These are phyloP conservation scores for Psix sp. DNA, from an alignment of 1,140 invertebrate species.

Conservation along the genomic window DNA sequence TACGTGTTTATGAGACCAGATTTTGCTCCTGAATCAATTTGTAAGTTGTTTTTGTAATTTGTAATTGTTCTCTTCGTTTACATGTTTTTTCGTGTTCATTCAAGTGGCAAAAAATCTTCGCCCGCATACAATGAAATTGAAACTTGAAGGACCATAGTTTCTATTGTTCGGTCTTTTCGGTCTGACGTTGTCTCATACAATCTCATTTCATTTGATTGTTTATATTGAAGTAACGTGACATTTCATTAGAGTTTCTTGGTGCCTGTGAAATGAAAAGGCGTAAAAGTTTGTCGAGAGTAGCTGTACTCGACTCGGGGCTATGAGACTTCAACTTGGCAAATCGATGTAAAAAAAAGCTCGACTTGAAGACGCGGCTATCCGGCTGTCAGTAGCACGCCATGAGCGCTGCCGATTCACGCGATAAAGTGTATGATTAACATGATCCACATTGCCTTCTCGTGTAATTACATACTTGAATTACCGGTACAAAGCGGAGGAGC, in stretches of 20 bases:
- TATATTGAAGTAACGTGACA: no score
- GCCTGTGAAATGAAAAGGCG: no score
- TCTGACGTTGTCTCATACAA: no score
- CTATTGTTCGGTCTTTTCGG: no score
- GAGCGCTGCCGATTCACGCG: conserved; percentile 51
- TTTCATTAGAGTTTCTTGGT: no score
- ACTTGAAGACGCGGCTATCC: conserved; percentile 29
- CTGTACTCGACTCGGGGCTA: no score
- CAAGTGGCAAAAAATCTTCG: background rate
- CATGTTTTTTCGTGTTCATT: background rate
- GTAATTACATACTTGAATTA: conserved; percentile 55
- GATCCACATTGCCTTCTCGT: conserved; percentile 46
- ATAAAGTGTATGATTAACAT: conserved; percentile 57
- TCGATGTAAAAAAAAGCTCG: conserved; percentile 7
- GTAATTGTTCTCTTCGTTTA: background rate
- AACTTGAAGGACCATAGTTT: no score
- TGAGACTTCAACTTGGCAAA: conserved; percentile 8
- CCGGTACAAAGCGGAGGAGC: conserved; percentile 31
- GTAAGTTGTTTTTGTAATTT: background rate
- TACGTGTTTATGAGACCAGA: conserved; percentile 35
- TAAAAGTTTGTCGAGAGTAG: no score
- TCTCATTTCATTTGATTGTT: no score
- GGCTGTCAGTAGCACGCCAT: conserved; percentile 37
- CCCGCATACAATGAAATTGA: no score
- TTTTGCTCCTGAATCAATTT: conserved; percentile 36